Evolutionary conservation across 2,113 vertebrate species (phyloP), one percentile per base, ranked within the genome.

Genomic region (Rutilus rutilus): DNA sequence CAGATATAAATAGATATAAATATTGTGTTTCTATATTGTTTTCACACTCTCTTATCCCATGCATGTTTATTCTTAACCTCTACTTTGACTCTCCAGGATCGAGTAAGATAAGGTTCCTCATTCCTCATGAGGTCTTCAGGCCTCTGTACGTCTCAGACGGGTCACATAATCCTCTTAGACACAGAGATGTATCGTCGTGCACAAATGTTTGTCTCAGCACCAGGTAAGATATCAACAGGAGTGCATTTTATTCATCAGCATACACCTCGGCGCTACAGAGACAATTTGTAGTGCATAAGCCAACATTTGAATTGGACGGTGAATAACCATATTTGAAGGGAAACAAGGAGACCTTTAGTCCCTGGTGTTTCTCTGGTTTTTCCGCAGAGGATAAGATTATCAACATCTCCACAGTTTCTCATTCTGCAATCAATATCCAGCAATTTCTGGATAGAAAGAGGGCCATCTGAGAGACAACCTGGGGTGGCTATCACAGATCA

Each of bases 361-460:
- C 65, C 74, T 57, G 12, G n/a, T 21, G 59, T 74, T 77, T 75
- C 79, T 54, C 45, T 82, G 45, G 67, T 39, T 86, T 83, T 86
- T 69, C 30, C 45, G 14, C 33, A 75, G 45, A 36, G 65, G 87
- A 81, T 86, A 84, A 62, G 80, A 82, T 83, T 86, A 78, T 69
- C 81, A 82, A 76, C 81, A 84, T 75, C 54, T 86, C 69, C 59
- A 52, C 73, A 77, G 82, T 86, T 83, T 85, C 69, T 52, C 57
- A 76, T 77, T 73, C 47, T 79, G 67, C 60, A 67, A 71, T 84
- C 88, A 62, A 89, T 90, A 89, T 81, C 59, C 39, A 47, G 47
- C 71, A 79, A 89, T 87, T 89, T 84, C 77, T 78, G 81, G 84
- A 64, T 88, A 86, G 87, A 84, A 83, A 89, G 67, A 82, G 64